Conservation (phyloP, 2,113 vertebrate genomes). For the Carassius auratus region DNA sequence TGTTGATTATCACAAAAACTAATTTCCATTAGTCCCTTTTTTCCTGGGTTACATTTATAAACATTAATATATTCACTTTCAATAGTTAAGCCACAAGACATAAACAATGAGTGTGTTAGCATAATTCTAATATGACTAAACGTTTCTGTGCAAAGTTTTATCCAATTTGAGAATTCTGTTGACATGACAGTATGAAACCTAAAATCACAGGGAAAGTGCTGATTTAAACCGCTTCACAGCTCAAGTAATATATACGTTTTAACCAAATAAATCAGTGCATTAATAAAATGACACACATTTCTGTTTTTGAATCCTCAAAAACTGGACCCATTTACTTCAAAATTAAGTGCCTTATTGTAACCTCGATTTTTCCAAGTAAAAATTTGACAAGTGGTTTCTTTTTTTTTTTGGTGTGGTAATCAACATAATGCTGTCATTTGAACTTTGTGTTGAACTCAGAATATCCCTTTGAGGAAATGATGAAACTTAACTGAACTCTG, state of each 20-base stretch:
- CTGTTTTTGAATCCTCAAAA: neutral
- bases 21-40: neutral
- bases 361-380: neutral
- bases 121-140: neutral
- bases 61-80: constrained; percentile 10
- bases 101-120: neutral
- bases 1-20: neutral
- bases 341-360: neutral
- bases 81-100: neutral
- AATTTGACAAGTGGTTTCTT: neutral
- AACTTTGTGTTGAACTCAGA: neutral
- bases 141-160: neutral
- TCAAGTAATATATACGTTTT: neutral
- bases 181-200: neutral
- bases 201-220: neutral
- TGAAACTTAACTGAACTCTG: constrained; percentile 52
- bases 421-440: neutral
- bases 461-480: neutral
- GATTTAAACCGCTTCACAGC: neutral
- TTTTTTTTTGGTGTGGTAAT: neutral
- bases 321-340: neutral
- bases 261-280: neutral
- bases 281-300: neutral
- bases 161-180: constrained; percentile 3
- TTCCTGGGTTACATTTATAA: neutral